Evolutionary conservation across 2,888 invertebrate genomes (phyloP).

Genomic region (Schrankia costaestrigalis): DNA sequence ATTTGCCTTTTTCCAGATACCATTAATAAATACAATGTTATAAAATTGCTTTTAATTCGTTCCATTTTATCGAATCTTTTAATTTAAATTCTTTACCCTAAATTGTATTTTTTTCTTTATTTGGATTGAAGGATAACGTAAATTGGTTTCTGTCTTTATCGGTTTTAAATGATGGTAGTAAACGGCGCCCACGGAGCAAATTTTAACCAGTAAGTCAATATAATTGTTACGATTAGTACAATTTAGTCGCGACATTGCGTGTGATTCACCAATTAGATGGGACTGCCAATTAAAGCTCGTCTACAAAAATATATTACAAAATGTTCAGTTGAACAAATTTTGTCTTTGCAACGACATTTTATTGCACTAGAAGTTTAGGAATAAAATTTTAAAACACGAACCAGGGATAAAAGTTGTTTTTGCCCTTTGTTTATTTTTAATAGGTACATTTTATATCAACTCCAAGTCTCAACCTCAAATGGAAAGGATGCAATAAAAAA

Average conservation of each 20-base stretch:
- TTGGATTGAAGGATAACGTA: conserved; percentile 34
- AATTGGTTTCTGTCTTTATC: conserved; percentile 43
- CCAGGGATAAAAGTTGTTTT: neutral
- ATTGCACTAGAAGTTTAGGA: conserved; percentile 11
- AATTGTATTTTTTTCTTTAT: conserved; percentile 22
- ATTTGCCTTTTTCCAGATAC: neutral
- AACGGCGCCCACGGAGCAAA: conserved; percentile 60
- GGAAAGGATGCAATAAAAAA: too few species aligned
- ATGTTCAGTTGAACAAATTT: conserved; percentile 17
- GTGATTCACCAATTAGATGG: conserved; percentile 51
- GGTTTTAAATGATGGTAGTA: conserved; percentile 58
- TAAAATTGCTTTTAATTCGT: neutral
- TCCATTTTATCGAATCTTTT: conserved; percentile 2
- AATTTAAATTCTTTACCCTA: conserved; percentile 8
- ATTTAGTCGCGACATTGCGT: conserved; percentile 65
- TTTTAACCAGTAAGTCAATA: conserved; percentile 53
- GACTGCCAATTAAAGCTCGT: conserved; percentile 52
- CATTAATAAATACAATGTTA: neutral
- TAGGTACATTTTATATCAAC: too few species aligned
- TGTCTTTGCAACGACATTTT: conserved; percentile 16
- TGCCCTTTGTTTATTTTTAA: neutral
- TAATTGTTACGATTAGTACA: conserved; percentile 59
- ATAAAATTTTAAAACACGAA: too few species aligned
- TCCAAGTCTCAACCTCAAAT: too few species aligned
- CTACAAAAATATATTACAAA: conserved; percentile 44